Evolutionary conservation across 2,797 vertebrate genomes (phyloP).

Genomic region (Huso huso): DNA sequence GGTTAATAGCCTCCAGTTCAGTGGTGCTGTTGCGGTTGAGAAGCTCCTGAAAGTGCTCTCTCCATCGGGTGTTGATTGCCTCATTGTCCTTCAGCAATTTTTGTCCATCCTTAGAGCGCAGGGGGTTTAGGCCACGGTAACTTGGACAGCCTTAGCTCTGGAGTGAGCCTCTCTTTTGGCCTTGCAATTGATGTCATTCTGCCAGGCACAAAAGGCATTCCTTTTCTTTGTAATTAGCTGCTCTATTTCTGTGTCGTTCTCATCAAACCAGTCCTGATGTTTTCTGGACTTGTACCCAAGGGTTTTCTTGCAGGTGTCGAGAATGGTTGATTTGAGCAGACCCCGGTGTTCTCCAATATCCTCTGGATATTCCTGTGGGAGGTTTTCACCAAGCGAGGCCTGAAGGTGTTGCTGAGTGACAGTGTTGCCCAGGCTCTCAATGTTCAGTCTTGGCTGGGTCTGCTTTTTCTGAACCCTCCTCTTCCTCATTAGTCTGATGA

Average conservation of each 20-base stretch:
- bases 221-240: conserved; percentile 11
- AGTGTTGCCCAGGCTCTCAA: neutral
- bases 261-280: conserved; percentile 15
- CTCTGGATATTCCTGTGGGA: conserved; percentile 14
- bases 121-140: too few relatives aligned
- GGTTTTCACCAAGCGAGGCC: conserved; percentile 1
- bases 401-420: conserved; percentile 3
- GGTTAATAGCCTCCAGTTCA: too few relatives aligned
- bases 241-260: conserved; percentile 9
- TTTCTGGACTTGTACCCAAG: conserved; percentile 9
- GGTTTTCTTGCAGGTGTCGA: neutral
- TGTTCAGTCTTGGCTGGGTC: conserved; percentile 1
- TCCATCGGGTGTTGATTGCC: too few relatives aligned
- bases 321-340: conserved; percentile 4
- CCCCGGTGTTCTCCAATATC: conserved; percentile 4
- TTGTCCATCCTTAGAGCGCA: too few relatives aligned
- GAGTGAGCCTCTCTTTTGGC: too few relatives aligned
- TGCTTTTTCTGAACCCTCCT: conserved; percentile 2
- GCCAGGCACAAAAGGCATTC: conserved; percentile 2
- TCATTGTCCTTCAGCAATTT: too few relatives aligned
- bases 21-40: too few relatives aligned
- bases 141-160: too few relatives aligned
- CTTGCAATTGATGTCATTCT: neutral
- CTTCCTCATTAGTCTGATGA: conserved; percentile 1
- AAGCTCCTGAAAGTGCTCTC: too few relatives aligned